These are phyloP conservation scores for Drepanosiphum platanoidis DNA, from an alignment of 2,888 invertebrate genomes.

Conservation along the genomic window DNA sequence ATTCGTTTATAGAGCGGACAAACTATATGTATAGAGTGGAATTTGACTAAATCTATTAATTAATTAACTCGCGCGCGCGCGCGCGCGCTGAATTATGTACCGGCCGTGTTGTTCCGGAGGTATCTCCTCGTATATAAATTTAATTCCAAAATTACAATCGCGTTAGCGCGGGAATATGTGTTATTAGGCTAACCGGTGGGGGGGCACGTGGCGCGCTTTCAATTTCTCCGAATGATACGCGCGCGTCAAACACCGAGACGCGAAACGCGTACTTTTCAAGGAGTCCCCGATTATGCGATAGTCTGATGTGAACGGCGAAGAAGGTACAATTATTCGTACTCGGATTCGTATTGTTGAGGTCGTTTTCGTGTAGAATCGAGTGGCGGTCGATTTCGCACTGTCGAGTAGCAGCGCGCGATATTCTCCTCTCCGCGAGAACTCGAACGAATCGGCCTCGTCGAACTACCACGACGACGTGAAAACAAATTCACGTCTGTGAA, in stretches of 20 bases:
- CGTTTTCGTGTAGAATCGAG: too few relatives aligned
- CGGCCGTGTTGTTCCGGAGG: neutral
- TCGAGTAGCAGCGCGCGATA: too few relatives aligned
- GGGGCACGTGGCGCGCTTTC: neutral
- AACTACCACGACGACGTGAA: too few relatives aligned
- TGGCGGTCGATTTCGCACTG: too few relatives aligned
- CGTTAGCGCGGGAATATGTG: neutral
- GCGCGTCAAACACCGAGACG: neutral
- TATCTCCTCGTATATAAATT: conserved; percentile 5
- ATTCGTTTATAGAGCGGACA: neutral
- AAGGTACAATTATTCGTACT: too few relatives aligned
- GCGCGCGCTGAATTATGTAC: conserved; percentile 3
- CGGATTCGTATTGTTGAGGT: too few relatives aligned
- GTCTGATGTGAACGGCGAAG: too few relatives aligned
- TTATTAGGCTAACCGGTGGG: too few relatives aligned
- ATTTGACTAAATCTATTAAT: conserved; percentile 27
- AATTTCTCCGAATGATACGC: neutral
- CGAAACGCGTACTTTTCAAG: neutral
- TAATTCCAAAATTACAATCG: conserved; percentile 17
- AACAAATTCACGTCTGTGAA: too few relatives aligned
- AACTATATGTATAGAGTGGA: neutral
- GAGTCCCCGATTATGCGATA: too few relatives aligned
- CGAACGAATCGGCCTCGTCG: too few relatives aligned
- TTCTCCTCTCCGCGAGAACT: too few relatives aligned
- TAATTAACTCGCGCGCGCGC: neutral